Evolutionary conservation across 2,888 invertebrate genomes (phyloP), one percentile per base, ranked within the genome.

Genomic region (Cistogaster globosa): DNA sequence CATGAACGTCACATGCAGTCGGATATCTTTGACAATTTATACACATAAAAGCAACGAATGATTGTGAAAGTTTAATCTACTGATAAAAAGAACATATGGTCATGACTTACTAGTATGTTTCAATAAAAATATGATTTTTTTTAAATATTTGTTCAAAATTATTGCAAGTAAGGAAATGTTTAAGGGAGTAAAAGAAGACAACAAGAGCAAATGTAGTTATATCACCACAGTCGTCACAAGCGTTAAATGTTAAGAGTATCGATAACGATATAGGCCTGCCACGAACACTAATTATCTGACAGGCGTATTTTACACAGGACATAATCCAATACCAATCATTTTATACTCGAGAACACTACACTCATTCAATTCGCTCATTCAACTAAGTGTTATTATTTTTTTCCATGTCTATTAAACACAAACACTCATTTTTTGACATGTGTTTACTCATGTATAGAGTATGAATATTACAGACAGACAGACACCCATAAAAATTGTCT

Each of bases 271-370:
- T 45, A 77, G 76, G 71, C 67, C 85, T 85, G 85, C 85, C 85
- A 82, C 82, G 69, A 82, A 85, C 85, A 85, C 85, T 85, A 85
- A 85, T 85, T 85, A 82, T 75, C 48, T 78, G 78, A 85, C 75
- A 85, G 75, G 60, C 82, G 75, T 82, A 69, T 78, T 80, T 72
- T 58, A 51, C 51, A 74, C 55, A 65, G 55, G 48, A 2, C 68
- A 84, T 68, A 69, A 81, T 81, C 71, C 81, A 85, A 80, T 82
- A 60, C 62, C 76, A 74, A 77, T 74, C 74, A 78, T 58, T 58
- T 60, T 51, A 78, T 57, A 58, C 63, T 45, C 76, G 22, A 20
- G 20, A 57, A 57, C n/a, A 18, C 55, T 32, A 18, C 55, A 58
- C 63, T 12, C 58, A 18, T n/a, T n/a, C 60, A 45, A 18, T 53